Conservation (phyloP, 2,797 vertebrate species). For the Hypotaenidia okinawae region DNA sequence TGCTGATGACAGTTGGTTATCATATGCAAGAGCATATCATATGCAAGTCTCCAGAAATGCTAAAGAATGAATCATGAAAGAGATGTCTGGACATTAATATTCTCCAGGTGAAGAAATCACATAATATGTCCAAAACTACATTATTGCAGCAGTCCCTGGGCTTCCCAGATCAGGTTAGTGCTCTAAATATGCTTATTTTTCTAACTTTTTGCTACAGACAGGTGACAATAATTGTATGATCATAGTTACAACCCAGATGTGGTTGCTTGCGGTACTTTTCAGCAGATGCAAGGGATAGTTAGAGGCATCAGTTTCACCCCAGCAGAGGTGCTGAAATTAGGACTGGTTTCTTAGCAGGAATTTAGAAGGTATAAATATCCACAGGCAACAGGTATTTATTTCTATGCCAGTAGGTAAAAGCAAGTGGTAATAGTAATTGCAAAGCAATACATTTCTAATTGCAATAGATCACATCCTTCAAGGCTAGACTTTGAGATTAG, state of each 20-base stretch:
- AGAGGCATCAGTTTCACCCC: not conserved
- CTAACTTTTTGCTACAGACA: not conserved
- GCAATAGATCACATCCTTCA: conserved; percentile 53
- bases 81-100: not conserved
- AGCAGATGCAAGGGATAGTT: conserved; percentile 9
- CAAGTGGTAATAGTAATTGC: conserved; percentile 60
- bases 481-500: conserved; percentile 52
- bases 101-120: not conserved
- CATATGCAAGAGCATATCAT: not conserved
- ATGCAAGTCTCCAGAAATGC: not conserved
- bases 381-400: conserved; percentile 61
- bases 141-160: not conserved
- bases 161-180: not conserved
- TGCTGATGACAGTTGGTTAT: not conserved
- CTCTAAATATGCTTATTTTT: not conserved
- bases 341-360: not conserved
- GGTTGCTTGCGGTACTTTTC: not conserved
- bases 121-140: not conserved
- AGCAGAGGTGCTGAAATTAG: conserved; percentile 18
- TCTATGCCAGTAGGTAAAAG: conserved; percentile 53
- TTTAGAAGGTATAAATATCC: conserved; percentile 54
- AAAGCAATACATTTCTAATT: conserved; percentile 70
- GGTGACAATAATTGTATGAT: not conserved
- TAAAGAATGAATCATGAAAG: not conserved
- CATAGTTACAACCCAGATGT: not conserved